These are phyloP conservation scores for Ctenoplectra terminalis DNA, from an alignment of 1,140 invertebrate genomes.

Conservation along the genomic window DNA sequence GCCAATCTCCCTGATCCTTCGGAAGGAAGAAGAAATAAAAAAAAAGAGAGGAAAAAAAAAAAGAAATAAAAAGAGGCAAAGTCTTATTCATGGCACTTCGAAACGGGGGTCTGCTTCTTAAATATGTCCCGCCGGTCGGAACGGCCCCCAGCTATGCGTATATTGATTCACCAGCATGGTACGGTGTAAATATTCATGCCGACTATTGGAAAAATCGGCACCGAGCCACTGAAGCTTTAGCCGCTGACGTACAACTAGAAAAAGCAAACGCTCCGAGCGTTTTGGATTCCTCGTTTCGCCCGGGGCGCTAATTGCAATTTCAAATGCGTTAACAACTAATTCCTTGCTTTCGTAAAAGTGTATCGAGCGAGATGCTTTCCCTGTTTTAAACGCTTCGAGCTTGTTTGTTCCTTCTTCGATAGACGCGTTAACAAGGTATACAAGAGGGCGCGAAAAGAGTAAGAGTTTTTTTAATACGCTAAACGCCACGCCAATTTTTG, in stretches of 20 bases:
- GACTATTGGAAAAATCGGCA: slow-evolving; percentile 73
- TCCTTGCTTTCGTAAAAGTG: neutral
- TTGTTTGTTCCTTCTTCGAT: neutral
- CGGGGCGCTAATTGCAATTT: slow-evolving; percentile 51
- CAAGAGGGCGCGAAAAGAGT: too few species aligned
- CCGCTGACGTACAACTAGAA: slow-evolving; percentile 15
- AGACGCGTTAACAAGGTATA: too few species aligned
- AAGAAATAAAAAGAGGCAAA: neutral
- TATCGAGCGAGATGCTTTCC: neutral
- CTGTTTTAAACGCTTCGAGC: neutral
- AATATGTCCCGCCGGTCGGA: slow-evolving; percentile 20
- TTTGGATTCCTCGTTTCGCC: slow-evolving; percentile 9
- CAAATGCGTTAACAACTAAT: slow-evolving; percentile 33
- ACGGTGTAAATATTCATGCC: slow-evolving; percentile 79
- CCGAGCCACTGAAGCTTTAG: slow-evolving; percentile 52
- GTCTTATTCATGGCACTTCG: slow-evolving; percentile 23
- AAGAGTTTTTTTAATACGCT: too few species aligned
- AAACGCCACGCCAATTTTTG: too few species aligned
- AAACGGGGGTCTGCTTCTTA: slow-evolving; percentile 1
- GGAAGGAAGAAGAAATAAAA: neutral
- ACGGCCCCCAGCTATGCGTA: slow-evolving; percentile 58
- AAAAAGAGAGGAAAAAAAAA: neutral
- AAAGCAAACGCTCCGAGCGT: neutral
- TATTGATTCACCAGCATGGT: slow-evolving; percentile 75
- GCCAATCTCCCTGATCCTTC: slow-evolving; percentile 51